Conservation (phyloP, 2,113 vertebrate genomes). For the Prietella phreatophila region DNA sequence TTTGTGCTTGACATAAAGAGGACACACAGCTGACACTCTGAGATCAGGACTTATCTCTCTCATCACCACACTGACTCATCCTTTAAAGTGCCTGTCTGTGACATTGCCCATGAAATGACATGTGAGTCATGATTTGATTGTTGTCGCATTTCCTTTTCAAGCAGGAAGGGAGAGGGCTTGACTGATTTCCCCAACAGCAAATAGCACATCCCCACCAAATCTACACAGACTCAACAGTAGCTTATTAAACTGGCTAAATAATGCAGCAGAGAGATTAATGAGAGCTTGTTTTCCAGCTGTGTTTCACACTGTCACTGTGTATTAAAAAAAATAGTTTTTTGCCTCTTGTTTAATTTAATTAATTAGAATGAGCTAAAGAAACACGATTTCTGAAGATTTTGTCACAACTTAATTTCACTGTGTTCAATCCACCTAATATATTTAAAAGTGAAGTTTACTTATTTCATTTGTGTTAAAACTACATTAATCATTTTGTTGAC, state of each 20-base stretch:
- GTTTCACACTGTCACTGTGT: not conserved
- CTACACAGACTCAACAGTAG: not conserved
- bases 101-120: not conserved
- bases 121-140: not conserved
- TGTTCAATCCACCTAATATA: too few relatives aligned
- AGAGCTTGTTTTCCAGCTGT: not conserved
- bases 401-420: too few relatives aligned
- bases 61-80: conserved; percentile 1
- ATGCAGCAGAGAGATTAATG: not conserved
- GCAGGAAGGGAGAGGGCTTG: not conserved
- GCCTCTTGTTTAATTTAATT: too few relatives aligned
- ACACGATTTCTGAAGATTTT: too few relatives aligned
- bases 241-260: not conserved
- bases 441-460: too few relatives aligned
- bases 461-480: too few relatives aligned
- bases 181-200: not conserved
- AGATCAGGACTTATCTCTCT: not conserved
- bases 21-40: not conserved
- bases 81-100: not conserved
- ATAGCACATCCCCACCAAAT: not conserved
- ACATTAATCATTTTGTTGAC: too few relatives aligned
- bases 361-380: too few relatives aligned
- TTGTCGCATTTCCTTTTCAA: not conserved
- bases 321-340: too few relatives aligned
- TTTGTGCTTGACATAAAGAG: too few relatives aligned